Percentiles rank a stretch among this genome's conserved stretches.
phyloP scores from a whole-genome alignment of 2,797 vertebrate species.

The Zalophus californianus region DNA sequence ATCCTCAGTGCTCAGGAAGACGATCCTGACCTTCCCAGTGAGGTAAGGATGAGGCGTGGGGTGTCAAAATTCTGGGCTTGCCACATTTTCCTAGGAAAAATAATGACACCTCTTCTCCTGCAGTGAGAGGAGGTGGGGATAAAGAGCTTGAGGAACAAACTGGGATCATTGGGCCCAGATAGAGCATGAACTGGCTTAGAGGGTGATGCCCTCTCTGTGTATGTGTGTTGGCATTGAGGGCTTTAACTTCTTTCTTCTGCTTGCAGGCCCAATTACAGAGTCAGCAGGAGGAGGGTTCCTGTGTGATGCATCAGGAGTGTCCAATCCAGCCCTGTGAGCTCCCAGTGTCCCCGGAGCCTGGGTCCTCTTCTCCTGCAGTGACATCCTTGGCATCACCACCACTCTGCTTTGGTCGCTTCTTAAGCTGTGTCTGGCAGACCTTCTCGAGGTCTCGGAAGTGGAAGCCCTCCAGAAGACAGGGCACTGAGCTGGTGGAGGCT shows the following conservation, averaged over 20 bases:
- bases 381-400: neutral
- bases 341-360: neutral
- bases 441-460: conserved; percentile 1
- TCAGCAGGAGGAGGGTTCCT: neutral
- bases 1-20: neutral
- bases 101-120: neutral
- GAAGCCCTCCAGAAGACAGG: neutral
- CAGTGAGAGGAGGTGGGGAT: neutral
- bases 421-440: conserved; percentile 16
- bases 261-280: neutral
- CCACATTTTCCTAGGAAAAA: neutral
- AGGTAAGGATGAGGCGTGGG: neutral
- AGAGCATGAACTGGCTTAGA: neutral
- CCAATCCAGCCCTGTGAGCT: neutral
- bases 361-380: neutral
- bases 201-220: neutral
- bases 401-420: neutral
- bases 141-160: neutral
- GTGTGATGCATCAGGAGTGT: neutral
- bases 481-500: neutral
- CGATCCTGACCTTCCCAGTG: neutral
- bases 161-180: neutral
- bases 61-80: neutral
- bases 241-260: conserved; percentile 1
- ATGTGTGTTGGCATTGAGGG: neutral